Evolutionary conservation across 2,888 invertebrate species (phyloP).

Genomic region (Crematogaster levior): DNA sequence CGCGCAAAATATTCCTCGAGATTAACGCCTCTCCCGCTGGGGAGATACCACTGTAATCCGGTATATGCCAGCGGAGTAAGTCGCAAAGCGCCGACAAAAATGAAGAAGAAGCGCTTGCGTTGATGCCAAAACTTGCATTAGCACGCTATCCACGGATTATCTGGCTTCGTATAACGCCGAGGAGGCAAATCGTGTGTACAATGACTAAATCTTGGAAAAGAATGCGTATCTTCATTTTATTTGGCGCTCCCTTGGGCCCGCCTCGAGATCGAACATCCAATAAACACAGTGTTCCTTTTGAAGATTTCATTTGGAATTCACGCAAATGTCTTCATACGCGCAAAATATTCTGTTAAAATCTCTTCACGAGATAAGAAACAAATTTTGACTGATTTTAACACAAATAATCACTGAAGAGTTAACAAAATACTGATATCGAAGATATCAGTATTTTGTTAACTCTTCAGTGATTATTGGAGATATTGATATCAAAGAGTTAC

Average conservation of each 20-base stretch:
- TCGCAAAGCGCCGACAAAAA: conserved; percentile 77
- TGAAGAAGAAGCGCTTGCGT: conserved; percentile 81
- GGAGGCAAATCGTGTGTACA: conserved; percentile 56
- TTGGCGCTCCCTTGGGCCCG: conserved; percentile 21
- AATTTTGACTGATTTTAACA: not conserved
- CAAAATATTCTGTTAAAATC: not conserved
- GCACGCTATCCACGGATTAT: conserved; percentile 81
- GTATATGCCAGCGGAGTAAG: conserved; percentile 72
- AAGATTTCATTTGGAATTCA: conserved; percentile 15
- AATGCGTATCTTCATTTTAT: conserved; percentile 56
- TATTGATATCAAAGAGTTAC: too few species aligned
- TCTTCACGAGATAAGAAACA: not conserved
- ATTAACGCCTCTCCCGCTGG: conserved; percentile 82
- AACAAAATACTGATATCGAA: not conserved
- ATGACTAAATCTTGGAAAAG: conserved; percentile 48
- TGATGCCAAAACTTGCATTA: conserved; percentile 84
- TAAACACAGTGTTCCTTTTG: conserved; percentile 33
- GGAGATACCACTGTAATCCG: conserved; percentile 80
- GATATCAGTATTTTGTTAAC: too few species aligned
- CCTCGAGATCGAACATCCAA: conserved; percentile 51
- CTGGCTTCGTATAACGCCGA: conserved; percentile 66
- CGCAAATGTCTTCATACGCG: not conserved
- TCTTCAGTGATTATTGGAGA: too few species aligned
- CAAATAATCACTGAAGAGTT: not conserved
- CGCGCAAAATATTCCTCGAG: conserved; percentile 81